phyloP scores from a whole-genome alignment of 2,888 invertebrate genomes.

The Heliconius aoede region DNA sequence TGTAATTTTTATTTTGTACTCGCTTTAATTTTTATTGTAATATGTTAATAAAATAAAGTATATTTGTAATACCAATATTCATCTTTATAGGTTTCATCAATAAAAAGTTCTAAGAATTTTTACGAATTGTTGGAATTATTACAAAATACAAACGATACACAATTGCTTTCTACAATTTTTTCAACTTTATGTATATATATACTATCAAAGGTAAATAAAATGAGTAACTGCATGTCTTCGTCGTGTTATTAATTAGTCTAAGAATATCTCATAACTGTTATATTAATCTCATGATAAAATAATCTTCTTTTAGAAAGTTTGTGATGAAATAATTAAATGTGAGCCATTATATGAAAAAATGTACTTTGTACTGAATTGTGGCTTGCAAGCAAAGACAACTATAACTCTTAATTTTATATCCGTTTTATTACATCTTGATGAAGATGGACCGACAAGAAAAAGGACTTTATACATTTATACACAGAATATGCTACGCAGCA shows the following conservation, averaged over 20 bases:
- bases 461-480: conserved; percentile 57
- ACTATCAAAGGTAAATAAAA: conserved; percentile 61
- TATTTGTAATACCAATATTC: background rate
- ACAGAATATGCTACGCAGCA: conserved; percentile 65
- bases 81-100: background rate
- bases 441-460: conserved; percentile 49
- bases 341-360: conserved; percentile 64
- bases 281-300: background rate
- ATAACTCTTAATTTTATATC: conserved; percentile 66
- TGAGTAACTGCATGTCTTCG: background rate
- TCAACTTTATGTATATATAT: conserved; percentile 61
- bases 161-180: conserved; percentile 56
- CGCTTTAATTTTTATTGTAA: background rate
- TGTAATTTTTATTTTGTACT: background rate
- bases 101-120: background rate
- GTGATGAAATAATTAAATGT: conserved; percentile 60
- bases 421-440: conserved; percentile 58
- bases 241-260: background rate
- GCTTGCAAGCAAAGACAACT: conserved; percentile 56
- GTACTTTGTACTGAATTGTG: conserved; percentile 55
- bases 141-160: conserved; percentile 55
- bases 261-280: conserved; percentile 1
- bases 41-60: background rate
- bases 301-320: conserved; percentile 50
- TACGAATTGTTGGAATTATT: conserved; percentile 56